Base-by-base conservation (phyloP, 92 coral and sea anemone genomes). In the Epizoanthus illoricatus region DNA sequence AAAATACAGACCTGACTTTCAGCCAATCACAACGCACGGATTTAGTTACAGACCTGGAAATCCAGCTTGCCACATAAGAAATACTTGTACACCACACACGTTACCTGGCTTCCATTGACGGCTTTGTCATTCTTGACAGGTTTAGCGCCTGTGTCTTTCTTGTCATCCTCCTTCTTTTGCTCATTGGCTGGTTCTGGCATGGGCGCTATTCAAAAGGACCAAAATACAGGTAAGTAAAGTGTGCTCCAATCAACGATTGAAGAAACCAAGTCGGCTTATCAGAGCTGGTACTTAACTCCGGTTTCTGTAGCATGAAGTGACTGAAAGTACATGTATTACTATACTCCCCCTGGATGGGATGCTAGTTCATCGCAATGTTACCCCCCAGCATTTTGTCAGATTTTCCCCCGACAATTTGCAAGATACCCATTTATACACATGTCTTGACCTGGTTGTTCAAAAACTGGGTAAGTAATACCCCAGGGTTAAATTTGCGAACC, bases 41-140 rank as follows among this genome's bases (percentile, higher is more conserved):
- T 28, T 28, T 28, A 5, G 16, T 36, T 16, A 33, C 4, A 9
- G 9, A n/a, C 28, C 4, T 5, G 12, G 19, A 3, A 49, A 73
- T 28, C 33, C 33, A 49, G 24, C 7, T 18, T 13, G 1, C 15
- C n/a, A 36, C 61, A 39, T 8, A 57, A 15, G 6, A 54, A 10
- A 54, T 28, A 28, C 33, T 28, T 28, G 33, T 28, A 28, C 56
- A 49, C 56, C 9, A 5, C 5, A 12, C 21, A 41, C 7, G 5
- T n/a, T 76, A 78, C 82, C 82, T 78, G 71, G 49, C 24, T 78
- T 42, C 70, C 82, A 63, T 78, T 63, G 10, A 19, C 60, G 2
- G 82, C 45, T 12, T 78, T 62, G 12, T 63, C 70, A 11, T 78
- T 61, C 59, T 78, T 63, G 21, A 36, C 69, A 17, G 82, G 71